A percentile compares a stretch with the other conserved stretches of the same genome.
These are phyloP conservation scores for Bryconaethiops microstoma DNA, from an alignment of 2,797 vertebrate species.

Conservation along the genomic window DNA sequence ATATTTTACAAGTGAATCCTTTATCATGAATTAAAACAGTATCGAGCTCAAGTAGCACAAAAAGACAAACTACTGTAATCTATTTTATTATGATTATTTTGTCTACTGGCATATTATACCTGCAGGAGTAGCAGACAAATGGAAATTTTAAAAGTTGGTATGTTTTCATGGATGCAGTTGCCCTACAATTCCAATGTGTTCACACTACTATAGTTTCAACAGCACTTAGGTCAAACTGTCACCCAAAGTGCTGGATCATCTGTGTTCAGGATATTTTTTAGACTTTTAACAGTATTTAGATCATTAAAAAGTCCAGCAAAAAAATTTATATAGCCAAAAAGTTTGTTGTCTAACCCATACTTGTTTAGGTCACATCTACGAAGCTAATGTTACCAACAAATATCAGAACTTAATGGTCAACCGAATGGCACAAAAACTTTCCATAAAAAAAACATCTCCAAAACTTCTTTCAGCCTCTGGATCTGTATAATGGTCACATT, in stretches of 20 bases:
- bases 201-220: background rate
- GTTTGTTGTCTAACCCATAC: too few species aligned
- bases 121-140: background rate
- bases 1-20: background rate
- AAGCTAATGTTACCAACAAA: too few species aligned
- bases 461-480: too few species aligned
- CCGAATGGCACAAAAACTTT: too few species aligned
- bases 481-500: too few species aligned
- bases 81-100: background rate
- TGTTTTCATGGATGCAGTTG: background rate
- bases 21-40: background rate
- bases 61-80: background rate
- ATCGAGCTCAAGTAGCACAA: background rate
- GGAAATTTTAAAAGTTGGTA: background rate
- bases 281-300: too few species aligned
- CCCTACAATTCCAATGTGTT: background rate
- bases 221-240: background rate
- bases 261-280: background rate
- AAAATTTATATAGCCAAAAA: too few species aligned
- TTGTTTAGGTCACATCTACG: too few species aligned
- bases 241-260: background rate
- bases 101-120: background rate
- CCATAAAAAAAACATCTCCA: too few species aligned
- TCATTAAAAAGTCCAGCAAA: too few species aligned
- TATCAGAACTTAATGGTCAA: too few species aligned